These are phyloP conservation scores for Unio delphinus DNA, from an alignment of 2,888 invertebrate species.

Conservation along the genomic window DNA sequence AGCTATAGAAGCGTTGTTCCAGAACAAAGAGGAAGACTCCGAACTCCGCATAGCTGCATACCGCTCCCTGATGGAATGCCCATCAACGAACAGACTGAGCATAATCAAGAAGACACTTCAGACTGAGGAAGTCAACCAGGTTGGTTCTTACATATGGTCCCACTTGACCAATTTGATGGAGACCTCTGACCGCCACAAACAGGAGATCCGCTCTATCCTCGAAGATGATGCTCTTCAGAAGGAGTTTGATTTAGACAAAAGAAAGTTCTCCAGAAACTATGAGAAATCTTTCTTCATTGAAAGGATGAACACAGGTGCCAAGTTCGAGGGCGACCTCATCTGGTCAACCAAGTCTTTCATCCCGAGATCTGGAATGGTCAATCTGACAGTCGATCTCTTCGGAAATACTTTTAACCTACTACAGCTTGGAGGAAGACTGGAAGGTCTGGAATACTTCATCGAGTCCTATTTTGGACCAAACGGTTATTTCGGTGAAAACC, in stretches of 20 bases:
- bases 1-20: slow-evolving; percentile 78
- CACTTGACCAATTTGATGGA: slow-evolving; percentile 90
- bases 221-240: slow-evolving; percentile 84
- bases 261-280: slow-evolving; percentile 92
- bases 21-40: slow-evolving; percentile 81
- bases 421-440: slow-evolving; percentile 86
- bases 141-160: slow-evolving; percentile 95
- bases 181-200: slow-evolving; percentile 86
- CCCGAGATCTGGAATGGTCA: slow-evolving; percentile 67
- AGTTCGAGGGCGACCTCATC: slow-evolving; percentile 67
- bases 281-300: slow-evolving; percentile 86
- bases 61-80: slow-evolving; percentile 90
- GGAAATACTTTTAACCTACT: slow-evolving; percentile 91
- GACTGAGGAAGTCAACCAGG: slow-evolving; percentile 77
- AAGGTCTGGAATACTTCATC: slow-evolving; percentile 89
- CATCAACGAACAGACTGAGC: slow-evolving; percentile 82
- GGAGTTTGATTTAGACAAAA: slow-evolving; percentile 88
- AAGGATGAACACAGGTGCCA: slow-evolving; percentile 79
- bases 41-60: slow-evolving; percentile 92
- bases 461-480: slow-evolving; percentile 84
- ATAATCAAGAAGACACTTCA: slow-evolving; percentile 76
- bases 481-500: slow-evolving; percentile 73
- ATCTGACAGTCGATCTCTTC: slow-evolving; percentile 70
- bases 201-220: slow-evolving; percentile 89
- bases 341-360: slow-evolving; percentile 68